Base-by-base conservation (phyloP, 2,888 invertebrate species). In the Drosophila ezoana region DNA sequence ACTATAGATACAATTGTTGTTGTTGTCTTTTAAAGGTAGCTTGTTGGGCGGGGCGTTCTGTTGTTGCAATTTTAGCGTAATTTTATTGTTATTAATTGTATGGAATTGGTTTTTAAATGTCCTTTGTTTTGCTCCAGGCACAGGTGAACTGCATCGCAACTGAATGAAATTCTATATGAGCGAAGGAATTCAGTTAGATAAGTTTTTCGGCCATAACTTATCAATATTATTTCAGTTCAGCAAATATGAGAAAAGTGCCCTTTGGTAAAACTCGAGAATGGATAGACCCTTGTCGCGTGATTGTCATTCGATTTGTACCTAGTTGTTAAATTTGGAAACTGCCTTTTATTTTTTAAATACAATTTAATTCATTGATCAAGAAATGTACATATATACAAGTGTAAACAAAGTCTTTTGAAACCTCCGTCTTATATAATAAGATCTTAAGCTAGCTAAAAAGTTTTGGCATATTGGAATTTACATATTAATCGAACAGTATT, bases 41-140 rank as follows among this genome's bases (percentile, higher is more conserved):
- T 14, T 13, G 35, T 54, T 71, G 57, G 68, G 63, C 64, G 51
- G 68, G 79, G 81, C 75, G 85, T 72, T 57, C 51, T 73, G 73
- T 87, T 89, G 86, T 89, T 82, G 89, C 80, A 76, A 86, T 79
- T 81, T 85, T 87, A 81, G 66, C 66, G 79, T 81, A 51, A 85
- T 89, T 87, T 89, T 75, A 89, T 85, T 85, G 89, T 85, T 81
- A 72, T 85, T 89, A 89, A 85, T 85, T 87, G 89, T 72, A 56
- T 67, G 54, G 69, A 85, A 81, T 89, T 69, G 72, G 52, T 76
- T 85, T 85, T 72, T 79, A 75, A 85, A 61, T 85, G 68, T 33
- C 47, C 54, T 54, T 83, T 76, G 86, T 74, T 44, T 54, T 38
- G 35, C 28, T 38, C 37, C 11, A 20, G n/a, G 32, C 16, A 23